phyloP scores from a whole-genome alignment of 2,888 invertebrate species.

The Eupelmus urozonus region DNA sequence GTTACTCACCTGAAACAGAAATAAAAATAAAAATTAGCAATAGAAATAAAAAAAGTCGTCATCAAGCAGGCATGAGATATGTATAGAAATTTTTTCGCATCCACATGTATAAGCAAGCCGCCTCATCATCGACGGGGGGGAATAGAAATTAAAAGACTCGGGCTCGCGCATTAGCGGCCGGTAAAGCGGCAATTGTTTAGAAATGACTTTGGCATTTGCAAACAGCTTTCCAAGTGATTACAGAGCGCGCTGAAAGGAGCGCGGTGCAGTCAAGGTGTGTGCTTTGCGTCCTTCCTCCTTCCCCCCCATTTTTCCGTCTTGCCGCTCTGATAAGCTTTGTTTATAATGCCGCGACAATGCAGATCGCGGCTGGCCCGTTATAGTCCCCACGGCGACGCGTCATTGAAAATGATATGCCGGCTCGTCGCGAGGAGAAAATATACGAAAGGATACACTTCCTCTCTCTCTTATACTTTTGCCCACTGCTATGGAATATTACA shows the following conservation, averaged over 20 bases:
- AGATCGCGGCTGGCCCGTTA: constrained; percentile 28
- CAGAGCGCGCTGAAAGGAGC: constrained; percentile 36
- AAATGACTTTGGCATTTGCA: constrained; percentile 42
- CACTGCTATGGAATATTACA: constrained; percentile 36
- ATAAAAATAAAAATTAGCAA: constrained; percentile 32
- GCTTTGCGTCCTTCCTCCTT: background rate
- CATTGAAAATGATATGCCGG: constrained; percentile 36
- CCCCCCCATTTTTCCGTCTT: constrained; percentile 31
- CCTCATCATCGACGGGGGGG: background rate
- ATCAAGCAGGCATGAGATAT: too few relatives aligned
- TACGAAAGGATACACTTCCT: too few relatives aligned
- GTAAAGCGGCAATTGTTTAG: constrained; percentile 48
- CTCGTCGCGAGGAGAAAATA: too few relatives aligned
- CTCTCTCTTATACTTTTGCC: background rate
- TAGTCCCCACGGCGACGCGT: background rate
- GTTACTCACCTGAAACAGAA: constrained; percentile 54
- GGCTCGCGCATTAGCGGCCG: background rate
- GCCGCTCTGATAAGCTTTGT: constrained; percentile 58
- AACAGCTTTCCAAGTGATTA: constrained; percentile 54
- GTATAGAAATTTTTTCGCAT: too few relatives aligned
- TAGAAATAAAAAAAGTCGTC: too few relatives aligned
- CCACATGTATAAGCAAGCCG: too few relatives aligned
- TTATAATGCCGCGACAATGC: constrained; percentile 53
- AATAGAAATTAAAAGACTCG: background rate
- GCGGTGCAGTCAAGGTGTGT: background rate